Conservation (phyloP, 2,113 vertebrate genomes). For the Piprites chloris region DNA sequence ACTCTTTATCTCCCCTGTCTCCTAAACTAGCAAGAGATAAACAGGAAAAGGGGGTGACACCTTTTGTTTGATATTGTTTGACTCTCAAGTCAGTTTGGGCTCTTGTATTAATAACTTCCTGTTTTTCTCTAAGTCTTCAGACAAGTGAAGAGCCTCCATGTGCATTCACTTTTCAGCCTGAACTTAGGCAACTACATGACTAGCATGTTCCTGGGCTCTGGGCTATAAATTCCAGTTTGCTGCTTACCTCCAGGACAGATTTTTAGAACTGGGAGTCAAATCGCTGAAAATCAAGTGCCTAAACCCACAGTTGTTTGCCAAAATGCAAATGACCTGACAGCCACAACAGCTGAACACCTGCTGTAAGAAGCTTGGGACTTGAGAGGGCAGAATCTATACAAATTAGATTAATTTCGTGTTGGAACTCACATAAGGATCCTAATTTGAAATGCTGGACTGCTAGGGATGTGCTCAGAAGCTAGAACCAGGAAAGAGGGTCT, state of each 20-base stretch:
- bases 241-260: not conserved
- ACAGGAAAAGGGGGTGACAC: slow-evolving; percentile 50
- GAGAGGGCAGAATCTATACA: not conserved
- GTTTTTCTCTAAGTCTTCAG: not conserved
- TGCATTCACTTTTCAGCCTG: not conserved
- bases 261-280: not conserved
- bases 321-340: not conserved
- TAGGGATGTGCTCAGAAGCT: not conserved
- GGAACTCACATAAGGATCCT: not conserved
- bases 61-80: slow-evolving; percentile 23
- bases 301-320: not conserved
- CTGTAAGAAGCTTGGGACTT: not conserved
- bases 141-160: not conserved
- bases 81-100: not conserved
- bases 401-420: not conserved
- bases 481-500: slow-evolving; percentile 39
- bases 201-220: not conserved
- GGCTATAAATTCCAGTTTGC: not conserved
- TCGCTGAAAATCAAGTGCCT: not conserved
- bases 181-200: not conserved
- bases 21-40: slow-evolving; percentile 35
- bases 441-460: not conserved
- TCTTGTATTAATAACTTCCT: slow-evolving; percentile 47
- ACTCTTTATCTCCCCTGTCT: not conserved
- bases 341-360: not conserved